Conservation (phyloP, 1,140 invertebrate species). For the Orius laevigatus region DNA sequence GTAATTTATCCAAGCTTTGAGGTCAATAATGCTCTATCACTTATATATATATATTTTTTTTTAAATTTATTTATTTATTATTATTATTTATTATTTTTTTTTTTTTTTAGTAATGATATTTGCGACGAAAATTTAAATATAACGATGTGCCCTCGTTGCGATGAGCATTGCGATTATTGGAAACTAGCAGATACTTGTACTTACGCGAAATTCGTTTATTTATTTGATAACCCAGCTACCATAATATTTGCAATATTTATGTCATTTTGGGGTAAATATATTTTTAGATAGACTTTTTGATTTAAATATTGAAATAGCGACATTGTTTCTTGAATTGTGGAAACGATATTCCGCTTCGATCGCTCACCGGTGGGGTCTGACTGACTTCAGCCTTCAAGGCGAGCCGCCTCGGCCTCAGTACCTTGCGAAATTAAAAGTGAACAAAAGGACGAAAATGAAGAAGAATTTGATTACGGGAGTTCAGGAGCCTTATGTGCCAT, state of each 20-base stretch:
- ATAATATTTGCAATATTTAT: constrained; percentile 91
- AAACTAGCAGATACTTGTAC: constrained; percentile 69
- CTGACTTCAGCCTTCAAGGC: constrained; percentile 68
- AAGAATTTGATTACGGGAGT: constrained; percentile 59
- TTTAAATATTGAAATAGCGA: constrained; percentile 37
- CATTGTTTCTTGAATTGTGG: constrained; percentile 85
- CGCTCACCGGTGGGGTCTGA: constrained; percentile 80
- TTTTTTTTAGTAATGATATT: constrained; percentile 54
- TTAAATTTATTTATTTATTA: constrained; percentile 18
- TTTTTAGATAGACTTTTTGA: not conserved
- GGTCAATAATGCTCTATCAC: not conserved
- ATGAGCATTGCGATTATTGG: constrained; percentile 77
- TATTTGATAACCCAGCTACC: constrained; percentile 90
- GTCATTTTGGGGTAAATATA: constrained; percentile 76
- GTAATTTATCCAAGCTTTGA: not conserved
- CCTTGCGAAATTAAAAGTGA: constrained; percentile 38
- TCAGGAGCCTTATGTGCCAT: constrained; percentile 67
- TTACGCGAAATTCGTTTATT: constrained; percentile 72
- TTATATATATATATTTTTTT: constrained; percentile 5
- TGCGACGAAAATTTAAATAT: constrained; percentile 44
- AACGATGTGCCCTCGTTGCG: constrained; percentile 74
- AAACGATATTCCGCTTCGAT: constrained; percentile 83
- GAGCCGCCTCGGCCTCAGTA: constrained; percentile 78
- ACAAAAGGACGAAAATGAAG: constrained; percentile 23
- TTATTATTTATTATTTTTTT: constrained; percentile 22